These are phyloP conservation scores for Cosmia trapezina DNA, from an alignment of 2,888 invertebrate species.

Conservation along the genomic window DNA sequence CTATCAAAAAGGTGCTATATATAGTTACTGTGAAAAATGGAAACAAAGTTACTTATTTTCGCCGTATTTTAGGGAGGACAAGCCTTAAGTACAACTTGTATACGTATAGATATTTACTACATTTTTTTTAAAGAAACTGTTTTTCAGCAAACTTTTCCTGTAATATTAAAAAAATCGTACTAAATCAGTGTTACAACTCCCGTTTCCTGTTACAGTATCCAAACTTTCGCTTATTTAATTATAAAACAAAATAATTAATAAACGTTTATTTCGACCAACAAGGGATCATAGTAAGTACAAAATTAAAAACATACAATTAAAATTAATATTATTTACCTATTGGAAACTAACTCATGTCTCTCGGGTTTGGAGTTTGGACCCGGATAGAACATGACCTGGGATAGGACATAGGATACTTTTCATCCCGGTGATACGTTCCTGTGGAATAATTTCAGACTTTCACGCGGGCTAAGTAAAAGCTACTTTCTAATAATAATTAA, in stretches of 20 bases:
- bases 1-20: too few relatives aligned
- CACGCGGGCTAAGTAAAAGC: not conserved
- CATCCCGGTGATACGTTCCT: not conserved
- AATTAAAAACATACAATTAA: not conserved
- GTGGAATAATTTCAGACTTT: not conserved
- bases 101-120: too few relatives aligned
- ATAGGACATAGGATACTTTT: not conserved
- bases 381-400: not conserved
- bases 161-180: not conserved
- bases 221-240: too few relatives aligned
- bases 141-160: not conserved
- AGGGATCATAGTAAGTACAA: not conserved
- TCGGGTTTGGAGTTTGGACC: too few relatives aligned
- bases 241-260: too few relatives aligned
- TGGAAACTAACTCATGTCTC: not conserved
- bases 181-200: not conserved
- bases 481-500: slow-evolving; percentile 3
- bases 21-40: too few relatives aligned
- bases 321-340: not conserved
- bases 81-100: not conserved
- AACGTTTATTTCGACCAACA: not conserved
- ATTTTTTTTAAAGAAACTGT: not conserved
- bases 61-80: too few relatives aligned
- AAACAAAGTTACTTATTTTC: too few relatives aligned
- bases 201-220: not conserved